phyloP scores from a whole-genome alignment of 92 coral and sea anemone species.

The Phenganax marumi region DNA sequence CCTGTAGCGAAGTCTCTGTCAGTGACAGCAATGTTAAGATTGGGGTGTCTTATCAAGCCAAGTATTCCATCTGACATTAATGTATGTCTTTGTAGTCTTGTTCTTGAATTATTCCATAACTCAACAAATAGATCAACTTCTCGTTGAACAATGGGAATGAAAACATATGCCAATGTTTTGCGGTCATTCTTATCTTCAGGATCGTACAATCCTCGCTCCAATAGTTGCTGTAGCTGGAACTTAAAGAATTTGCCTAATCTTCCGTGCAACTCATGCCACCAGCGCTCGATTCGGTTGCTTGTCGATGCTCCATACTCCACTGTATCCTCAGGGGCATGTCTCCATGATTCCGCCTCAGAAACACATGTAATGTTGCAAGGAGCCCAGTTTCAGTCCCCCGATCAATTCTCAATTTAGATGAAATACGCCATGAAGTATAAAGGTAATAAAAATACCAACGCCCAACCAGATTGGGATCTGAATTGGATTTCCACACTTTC shows the following conservation, averaged over 20 bases:
- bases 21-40: too few relatives aligned
- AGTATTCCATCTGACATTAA: not conserved
- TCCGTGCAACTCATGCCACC: conserved; percentile 46
- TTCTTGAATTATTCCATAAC: conserved; percentile 23
- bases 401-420: not conserved
- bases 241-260: conserved; percentile 30
- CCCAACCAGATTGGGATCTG: conserved; percentile 5
- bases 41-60: too few relatives aligned
- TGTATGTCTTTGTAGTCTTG: conserved; percentile 1
- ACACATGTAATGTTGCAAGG: conserved; percentile 14
- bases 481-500: conserved; percentile 13
- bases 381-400: conserved; percentile 21
- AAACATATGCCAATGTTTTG: conserved; percentile 26
- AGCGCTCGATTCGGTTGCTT: conserved; percentile 45
- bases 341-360: not conserved
- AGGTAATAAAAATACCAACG: conserved; percentile 1
- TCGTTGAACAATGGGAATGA: conserved; percentile 27
- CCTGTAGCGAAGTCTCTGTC: too few relatives aligned
- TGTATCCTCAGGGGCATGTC: conserved; percentile 3
- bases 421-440: not conserved
- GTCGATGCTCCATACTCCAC: conserved; percentile 45
- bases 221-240: conserved; percentile 9
- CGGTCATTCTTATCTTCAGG: conserved; percentile 27
- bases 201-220: conserved; percentile 19
- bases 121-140: conserved; percentile 29